phyloP scores from a whole-genome alignment of 2,888 invertebrate species.

The Spilosoma lubricipeda region DNA sequence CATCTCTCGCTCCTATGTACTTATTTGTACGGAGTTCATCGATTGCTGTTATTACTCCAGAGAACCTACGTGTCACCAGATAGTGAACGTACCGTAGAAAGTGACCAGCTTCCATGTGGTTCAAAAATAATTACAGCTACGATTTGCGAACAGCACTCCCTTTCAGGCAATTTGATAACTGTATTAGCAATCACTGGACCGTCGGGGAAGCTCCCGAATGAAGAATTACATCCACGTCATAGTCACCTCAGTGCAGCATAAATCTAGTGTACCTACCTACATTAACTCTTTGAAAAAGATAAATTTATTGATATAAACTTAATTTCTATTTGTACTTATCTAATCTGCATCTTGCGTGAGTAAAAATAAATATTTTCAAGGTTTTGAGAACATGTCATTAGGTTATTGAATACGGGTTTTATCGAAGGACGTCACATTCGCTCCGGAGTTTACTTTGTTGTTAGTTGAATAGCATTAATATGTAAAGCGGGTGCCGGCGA shows the following conservation, averaged over 20 bases:
- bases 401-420: neutral
- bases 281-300: neutral
- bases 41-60: neutral
- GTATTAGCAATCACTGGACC: neutral
- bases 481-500: conserved; percentile 7
- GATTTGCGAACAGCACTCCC: neutral
- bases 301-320: neutral
- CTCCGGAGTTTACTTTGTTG: conserved; percentile 1
- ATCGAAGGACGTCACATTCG: neutral
- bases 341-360: neutral
- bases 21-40: neutral
- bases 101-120: neutral
- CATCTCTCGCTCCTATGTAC: conserved; percentile 11
- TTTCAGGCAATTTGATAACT: neutral
- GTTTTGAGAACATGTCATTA: neutral
- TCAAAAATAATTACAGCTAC: neutral
- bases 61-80: neutral
- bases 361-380: neutral
- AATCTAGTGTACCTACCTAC: neutral
- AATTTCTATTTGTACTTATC: neutral
- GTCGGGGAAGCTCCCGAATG: no score
- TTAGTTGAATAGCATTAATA: conserved; percentile 17
- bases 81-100: neutral
- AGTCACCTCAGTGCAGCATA: neutral
- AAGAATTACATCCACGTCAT: neutral